A percentile compares a stretch with the other conserved stretches of the same genome.
Conservation (phyloP, 2,113 vertebrate species). For the Tetraodon nigroviridis region DNA sequence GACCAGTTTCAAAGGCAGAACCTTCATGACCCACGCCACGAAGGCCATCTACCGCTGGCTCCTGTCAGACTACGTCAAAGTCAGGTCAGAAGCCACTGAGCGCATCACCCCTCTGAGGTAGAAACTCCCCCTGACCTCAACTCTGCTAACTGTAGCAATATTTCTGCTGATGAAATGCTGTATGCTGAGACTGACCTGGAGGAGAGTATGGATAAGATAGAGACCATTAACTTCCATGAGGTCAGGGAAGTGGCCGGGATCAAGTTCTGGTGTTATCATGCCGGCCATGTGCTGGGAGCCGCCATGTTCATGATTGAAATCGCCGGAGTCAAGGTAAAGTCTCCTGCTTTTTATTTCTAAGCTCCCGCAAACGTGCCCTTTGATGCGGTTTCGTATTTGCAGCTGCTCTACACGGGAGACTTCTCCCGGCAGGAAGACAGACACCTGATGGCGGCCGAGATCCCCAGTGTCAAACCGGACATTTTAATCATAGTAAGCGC, state of each 20-base stretch:
- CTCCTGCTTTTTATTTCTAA: background rate
- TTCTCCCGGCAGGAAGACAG: slow-evolving; percentile 97
- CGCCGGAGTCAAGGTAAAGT: slow-evolving; percentile 89
- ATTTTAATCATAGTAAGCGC: slow-evolving; percentile 89
- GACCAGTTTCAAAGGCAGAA: slow-evolving; percentile 98
- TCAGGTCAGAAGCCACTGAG: slow-evolving; percentile 76
- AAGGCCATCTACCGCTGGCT: slow-evolving; percentile 99
- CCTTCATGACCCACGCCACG: slow-evolving; percentile 99
- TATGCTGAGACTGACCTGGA: slow-evolving; percentile 96
- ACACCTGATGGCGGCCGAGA: slow-evolving; percentile 97
- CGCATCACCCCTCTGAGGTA: background rate
- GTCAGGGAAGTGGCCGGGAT: slow-evolving; percentile 97
- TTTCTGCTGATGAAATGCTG: slow-evolving; percentile 97
- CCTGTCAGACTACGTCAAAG: slow-evolving; percentile 97
- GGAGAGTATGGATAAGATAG: slow-evolving; percentile 99
- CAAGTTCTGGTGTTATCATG: slow-evolving; percentile 98
- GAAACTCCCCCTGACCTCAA: no score
- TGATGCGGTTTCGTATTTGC: background rate
- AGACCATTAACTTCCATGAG: slow-evolving; percentile 98
- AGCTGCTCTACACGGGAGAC: slow-evolving; percentile 95
- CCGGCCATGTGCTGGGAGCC: slow-evolving; percentile 92
- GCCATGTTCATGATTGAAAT: slow-evolving; percentile 99
- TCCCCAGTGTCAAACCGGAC: slow-evolving; percentile 96
- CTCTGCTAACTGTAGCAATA: slow-evolving; percentile 77
- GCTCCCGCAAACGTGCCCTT: background rate